Base-by-base conservation (phyloP, 2,113 vertebrate species). In the Marmota monax region DNA sequence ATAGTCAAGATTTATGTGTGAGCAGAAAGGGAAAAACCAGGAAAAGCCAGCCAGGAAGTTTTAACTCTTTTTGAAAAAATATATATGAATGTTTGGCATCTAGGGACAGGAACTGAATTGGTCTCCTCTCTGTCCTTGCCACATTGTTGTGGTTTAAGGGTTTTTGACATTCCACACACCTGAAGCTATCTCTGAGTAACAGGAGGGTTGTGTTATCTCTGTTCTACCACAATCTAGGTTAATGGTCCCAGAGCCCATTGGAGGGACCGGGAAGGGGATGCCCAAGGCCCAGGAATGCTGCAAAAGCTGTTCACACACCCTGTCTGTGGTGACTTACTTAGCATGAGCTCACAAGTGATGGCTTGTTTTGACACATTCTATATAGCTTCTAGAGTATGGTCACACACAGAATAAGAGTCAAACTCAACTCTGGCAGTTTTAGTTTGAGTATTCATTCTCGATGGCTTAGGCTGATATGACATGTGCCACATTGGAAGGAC, bases 311-410 rank as follows among this genome's bases (percentile, higher is more conserved):
- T 79, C 48, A 72, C 48, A 88, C 3, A 37, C 25, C 27, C 32
- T n/a, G 5, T 14, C 39, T 84, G 53, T 10, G 7, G 6, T 65
- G 45, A 53, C 48, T 89, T 84, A 90, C 61, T 45, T 51, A 82
- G 70, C n/a, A 37, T 53, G 58, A 88, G 32, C 56, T 73, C 90
- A 95, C 2, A 90, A 45, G 32, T 37, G 65, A 93, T 72, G 32
- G 34, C 20, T 74, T 92, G 34, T 90, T 96, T 84, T n/a, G 53
- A 77, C 69, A 79, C 23, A 29, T 65, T 90, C 70, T 67, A 58
- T 20, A 23, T 9, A 37, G 27, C 73, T 95, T 77, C 78, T 78
- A 14, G 72, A 91, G 45, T 58, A 85, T 3, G 13, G n/a, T 20
- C 6, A 79, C 32, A 73, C 23, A 53, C 37, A 95, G 63, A 45